Evolutionary conservation across 2,888 invertebrate species (phyloP).

Genomic region (Hirudinaria manillensis): DNA sequence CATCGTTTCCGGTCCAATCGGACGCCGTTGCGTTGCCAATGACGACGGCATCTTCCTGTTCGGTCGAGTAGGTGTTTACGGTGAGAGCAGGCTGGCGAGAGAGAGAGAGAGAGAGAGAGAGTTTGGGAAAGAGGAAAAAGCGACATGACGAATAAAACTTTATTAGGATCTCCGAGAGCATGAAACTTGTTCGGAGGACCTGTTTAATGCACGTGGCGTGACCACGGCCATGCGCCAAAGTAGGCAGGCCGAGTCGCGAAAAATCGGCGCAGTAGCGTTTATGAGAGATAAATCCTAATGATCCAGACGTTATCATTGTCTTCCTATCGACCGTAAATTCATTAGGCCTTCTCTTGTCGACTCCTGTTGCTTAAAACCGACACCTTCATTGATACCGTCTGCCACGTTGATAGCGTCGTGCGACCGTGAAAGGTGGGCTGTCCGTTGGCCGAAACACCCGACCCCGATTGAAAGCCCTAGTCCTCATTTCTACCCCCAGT

Average conservation of each 20-base stretch:
- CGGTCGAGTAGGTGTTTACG: neutral
- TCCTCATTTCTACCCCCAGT: too few species aligned
- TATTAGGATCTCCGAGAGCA: neutral
- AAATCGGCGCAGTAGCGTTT: slow-evolving; percentile 18
- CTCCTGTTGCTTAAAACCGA: neutral
- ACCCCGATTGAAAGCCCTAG: too few species aligned
- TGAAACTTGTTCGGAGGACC: slow-evolving; percentile 1
- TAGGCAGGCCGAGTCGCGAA: neutral
- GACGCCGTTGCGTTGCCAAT: too few species aligned
- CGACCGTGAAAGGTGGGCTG: neutral
- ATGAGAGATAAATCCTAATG: slow-evolving; percentile 21
- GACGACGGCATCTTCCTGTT: too few species aligned
- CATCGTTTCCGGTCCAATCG: too few species aligned
- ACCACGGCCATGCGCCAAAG: neutral
- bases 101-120: too few species aligned
- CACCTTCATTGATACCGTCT: neutral
- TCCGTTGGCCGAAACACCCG: too few species aligned
- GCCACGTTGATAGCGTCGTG: too few species aligned
- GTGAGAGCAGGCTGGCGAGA: neutral
- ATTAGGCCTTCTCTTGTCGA: slow-evolving; percentile 1
- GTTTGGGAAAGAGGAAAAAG: too few species aligned
- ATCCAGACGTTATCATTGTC: slow-evolving; percentile 16
- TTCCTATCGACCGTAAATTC: slow-evolving; percentile 25
- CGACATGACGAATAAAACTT: slow-evolving; percentile 9
- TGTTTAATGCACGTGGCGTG: slow-evolving; percentile 14